Base-by-base conservation (phyloP, 1,140 invertebrate species). In the Cecropterus lyciades region DNA sequence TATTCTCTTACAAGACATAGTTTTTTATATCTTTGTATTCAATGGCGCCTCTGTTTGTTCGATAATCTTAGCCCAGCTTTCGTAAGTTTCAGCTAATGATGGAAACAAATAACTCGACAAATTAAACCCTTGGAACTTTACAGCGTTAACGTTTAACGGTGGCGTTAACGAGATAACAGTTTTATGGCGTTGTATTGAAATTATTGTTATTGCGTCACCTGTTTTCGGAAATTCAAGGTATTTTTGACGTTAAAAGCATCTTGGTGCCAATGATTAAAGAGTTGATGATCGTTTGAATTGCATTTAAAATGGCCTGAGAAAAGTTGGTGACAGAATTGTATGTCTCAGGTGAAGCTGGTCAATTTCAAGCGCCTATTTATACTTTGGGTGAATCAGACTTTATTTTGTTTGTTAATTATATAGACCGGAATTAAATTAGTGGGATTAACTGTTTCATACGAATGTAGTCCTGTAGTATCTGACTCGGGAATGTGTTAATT, bases 101-200 rank as follows among this genome's bases (percentile, higher is more conserved):
- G 60, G 68, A 64, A 73, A 81, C 70, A 84, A 74, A 84, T 85
- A 81, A 79, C 82, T 82, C 75, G 73, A 78, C 80, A 81, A 82
- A 84, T 79, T 79, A 77, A 74, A 75, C 27, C 65, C 63, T 59
- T 75, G 79, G 70, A 69, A 69, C 70, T 59, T 53, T 63, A 63
- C 43, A 30, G 49, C 64, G 73, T 79, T 72, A 72, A 59, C 40
- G 68, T 51, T 62, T 57, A 66, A 68, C 57, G 51, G 59, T 45
- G 24, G 56, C 67, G 69, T 69, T 78, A 80, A 80, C 72, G 69
- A 80, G 79, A 72, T 69, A 74, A 80, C 76, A 60, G 67, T 14
- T 75, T 69, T 72, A 69, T 65, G 56, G 30, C 37, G 37, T 15
- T 53, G 49, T 65, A 52, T 45, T 40, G 63, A 48, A 76, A 46